Evolutionary conservation across 2,888 invertebrate species (phyloP).

Genomic region (Mallateleia sp.): DNA sequence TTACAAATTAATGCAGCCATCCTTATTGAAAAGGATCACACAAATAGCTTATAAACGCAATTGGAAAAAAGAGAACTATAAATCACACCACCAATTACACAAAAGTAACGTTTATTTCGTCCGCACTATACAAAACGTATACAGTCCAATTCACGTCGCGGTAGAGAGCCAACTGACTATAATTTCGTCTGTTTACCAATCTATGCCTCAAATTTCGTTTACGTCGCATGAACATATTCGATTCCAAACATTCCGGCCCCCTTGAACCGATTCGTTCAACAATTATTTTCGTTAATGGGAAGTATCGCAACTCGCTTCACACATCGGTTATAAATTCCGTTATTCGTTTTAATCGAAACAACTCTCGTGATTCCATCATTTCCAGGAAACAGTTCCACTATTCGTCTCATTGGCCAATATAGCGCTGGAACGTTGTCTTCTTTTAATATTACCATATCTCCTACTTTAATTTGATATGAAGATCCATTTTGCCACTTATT

Average conservation of each 20-base stretch:
- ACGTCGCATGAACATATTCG: too few species aligned
- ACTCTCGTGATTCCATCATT: background rate
- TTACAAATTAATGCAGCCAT: too few species aligned
- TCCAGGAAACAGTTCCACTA: constrained; percentile 6
- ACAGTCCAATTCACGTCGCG: too few species aligned
- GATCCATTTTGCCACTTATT: background rate
- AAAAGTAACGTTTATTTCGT: too few species aligned
- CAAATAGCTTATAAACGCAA: too few species aligned
- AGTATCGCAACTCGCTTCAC: constrained; percentile 21
- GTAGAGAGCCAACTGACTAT: background rate
- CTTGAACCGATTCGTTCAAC: constrained; percentile 11
- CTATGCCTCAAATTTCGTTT: too few species aligned
- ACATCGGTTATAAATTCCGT: constrained; percentile 13
- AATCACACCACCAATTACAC: too few species aligned
- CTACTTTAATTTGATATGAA: background rate
- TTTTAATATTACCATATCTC: background rate
- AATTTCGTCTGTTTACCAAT: too few species aligned
- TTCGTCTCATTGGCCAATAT: constrained; percentile 2
- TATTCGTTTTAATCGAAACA: constrained; percentile 6
- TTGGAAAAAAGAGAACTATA: too few species aligned
- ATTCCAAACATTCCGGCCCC: constrained; percentile 23
- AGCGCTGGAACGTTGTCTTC: background rate
- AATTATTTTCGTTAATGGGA: background rate
- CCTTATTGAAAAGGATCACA: too few species aligned
- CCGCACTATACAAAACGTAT: too few species aligned